These are phyloP conservation scores for Notodonta ziczac DNA, from an alignment of 2,888 invertebrate genomes.

Conservation along the genomic window DNA sequence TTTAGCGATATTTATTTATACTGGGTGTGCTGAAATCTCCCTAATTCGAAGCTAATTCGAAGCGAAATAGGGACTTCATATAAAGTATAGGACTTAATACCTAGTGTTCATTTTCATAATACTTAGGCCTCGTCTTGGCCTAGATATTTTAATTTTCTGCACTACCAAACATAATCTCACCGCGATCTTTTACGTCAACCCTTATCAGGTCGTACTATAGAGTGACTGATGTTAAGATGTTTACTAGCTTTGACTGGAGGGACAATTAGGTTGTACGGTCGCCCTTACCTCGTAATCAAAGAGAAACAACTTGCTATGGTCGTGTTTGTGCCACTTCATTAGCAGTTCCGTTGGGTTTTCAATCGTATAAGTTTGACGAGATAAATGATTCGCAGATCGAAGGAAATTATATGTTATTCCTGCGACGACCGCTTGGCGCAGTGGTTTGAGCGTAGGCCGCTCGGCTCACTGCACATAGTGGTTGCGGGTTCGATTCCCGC, in stretches of 20 bases:
- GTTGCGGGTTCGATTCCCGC: too few relatives aligned
- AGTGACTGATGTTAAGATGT: conserved; percentile 13
- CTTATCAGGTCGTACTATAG: conserved; percentile 12
- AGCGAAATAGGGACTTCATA: too few relatives aligned
- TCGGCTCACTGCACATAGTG: too few relatives aligned
- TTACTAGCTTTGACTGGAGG: conserved; percentile 9
- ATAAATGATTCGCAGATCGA: neutral
- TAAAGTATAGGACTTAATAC: neutral
- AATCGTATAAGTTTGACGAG: neutral
- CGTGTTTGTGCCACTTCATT: conserved; percentile 10
- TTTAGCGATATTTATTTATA: too few relatives aligned
- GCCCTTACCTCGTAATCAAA: conserved; percentile 6
- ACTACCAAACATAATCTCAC: neutral
- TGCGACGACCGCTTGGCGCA: too few relatives aligned
- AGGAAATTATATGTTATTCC: too few relatives aligned
- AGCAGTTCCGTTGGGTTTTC: conserved; percentile 4
- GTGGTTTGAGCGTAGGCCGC: too few relatives aligned
- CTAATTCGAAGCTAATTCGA: too few relatives aligned
- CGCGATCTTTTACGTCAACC: conserved; percentile 21
- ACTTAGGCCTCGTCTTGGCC: conserved; percentile 6
- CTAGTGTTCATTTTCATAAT: neutral
- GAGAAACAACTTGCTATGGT: conserved; percentile 10
- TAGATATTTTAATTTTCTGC: conserved; percentile 22
- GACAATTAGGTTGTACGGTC: conserved; percentile 16
- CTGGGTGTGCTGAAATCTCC: too few relatives aligned